Percentiles rank a stretch among this genome's conserved stretches.
phyloP scores from a whole-genome alignment of 1,140 invertebrate species.

The Caligus rogercresseyi region DNA sequence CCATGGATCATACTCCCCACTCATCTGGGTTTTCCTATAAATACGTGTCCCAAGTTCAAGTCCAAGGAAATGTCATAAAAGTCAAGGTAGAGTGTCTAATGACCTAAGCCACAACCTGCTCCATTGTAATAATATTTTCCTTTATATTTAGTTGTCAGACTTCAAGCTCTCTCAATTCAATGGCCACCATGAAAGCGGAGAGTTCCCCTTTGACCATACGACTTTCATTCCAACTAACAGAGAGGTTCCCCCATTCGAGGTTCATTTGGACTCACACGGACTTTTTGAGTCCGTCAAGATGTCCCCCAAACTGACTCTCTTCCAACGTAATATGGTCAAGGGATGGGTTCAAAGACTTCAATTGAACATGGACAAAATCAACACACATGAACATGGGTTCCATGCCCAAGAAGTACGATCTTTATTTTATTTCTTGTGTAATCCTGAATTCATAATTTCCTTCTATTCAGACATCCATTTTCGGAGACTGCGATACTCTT shows the following conservation, averaged over 20 bases:
- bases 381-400: neutral
- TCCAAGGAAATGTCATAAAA: neutral
- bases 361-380: neutral
- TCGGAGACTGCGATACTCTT: constrained; percentile 10
- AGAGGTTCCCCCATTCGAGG: neutral
- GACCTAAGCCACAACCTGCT: neutral
- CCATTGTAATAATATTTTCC: neutral
- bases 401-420: neutral
- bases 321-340: neutral
- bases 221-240: neutral
- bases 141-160: neutral
- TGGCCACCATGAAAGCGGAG: neutral
- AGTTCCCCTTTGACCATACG: neutral
- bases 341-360: neutral
- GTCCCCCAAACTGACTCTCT: neutral
- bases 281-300: neutral
- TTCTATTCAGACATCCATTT: constrained; percentile 3
- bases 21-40: neutral
- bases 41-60: neutral
- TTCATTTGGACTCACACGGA: neutral
- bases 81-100: neutral
- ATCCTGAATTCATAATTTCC: neutral
- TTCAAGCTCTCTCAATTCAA: neutral
- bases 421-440: neutral
- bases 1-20: neutral